Base-by-base conservation (phyloP, 2,113 vertebrate species). In the Puntigrus tetrazona region DNA sequence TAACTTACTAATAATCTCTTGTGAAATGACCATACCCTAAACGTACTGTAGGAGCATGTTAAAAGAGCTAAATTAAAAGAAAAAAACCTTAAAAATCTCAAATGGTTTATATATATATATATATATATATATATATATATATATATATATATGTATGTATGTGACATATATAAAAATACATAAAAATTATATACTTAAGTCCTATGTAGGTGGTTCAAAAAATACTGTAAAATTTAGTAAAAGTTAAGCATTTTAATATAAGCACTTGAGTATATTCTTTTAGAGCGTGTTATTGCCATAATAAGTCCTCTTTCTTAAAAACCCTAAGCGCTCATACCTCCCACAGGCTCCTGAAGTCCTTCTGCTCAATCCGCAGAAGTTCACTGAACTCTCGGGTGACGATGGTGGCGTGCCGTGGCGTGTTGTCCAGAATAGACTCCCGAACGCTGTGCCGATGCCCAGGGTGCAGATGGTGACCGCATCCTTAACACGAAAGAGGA, bases 381-480 rank as follows among this genome's bases (percentile, higher is more conserved):
- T 99, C 97, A 0, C 97, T 98, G 88, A 91, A 93, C 88, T 99
- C 97, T 86, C 96, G 93, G 13, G 97, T 99, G 89, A 98, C 96
- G 1, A 99, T 98, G 87, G 98, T 99, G 11, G 98, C 97, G 90
- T 98, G 98, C 79, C 98, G 96, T 43, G 98, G 97, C 1, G 97
- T 98, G 92, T 99, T 98, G 91, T 99, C 97, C 92, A 99, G 93
- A 90, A 99, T 97, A 13, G 97, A 99, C 93, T 99, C 98, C 91
- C 97, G 85, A 99, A 99, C 47, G 97, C 97, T 0, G 97, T 98
- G 90, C 97, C 97, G n/a, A 96, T 93, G 86, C 97, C 97, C 94
- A 99, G 91, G 5, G 97, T 99, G 86, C 97, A 99, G 90, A 99
- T 97, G 65, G 95, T 97, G 91, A 98, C 96, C 7, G 97, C 96